These are phyloP conservation scores for Aphidius ervi DNA, from an alignment of 1,140 invertebrate species.

Conservation along the genomic window DNA sequence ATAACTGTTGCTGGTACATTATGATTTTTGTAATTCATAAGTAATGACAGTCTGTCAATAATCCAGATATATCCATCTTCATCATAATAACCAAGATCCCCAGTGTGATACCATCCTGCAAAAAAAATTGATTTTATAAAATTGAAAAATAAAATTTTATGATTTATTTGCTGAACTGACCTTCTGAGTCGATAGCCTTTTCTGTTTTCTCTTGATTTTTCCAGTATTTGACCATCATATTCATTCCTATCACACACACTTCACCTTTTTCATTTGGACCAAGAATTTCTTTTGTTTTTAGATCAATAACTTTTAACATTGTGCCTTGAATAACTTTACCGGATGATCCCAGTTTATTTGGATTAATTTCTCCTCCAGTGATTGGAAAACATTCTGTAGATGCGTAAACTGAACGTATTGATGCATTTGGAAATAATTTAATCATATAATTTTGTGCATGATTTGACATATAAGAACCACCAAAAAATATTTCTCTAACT, in stretches of 20 bases:
- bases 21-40: constrained; percentile 53
- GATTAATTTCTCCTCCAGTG: neutral
- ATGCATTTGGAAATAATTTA: constrained; percentile 21
- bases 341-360: constrained; percentile 18
- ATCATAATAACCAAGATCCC: constrained; percentile 49
- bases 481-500: constrained; percentile 24
- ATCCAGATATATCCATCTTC: constrained; percentile 49
- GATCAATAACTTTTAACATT: constrained; percentile 43
- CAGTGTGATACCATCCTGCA: constrained; percentile 21
- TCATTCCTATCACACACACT: constrained; percentile 43
- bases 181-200: constrained; percentile 54
- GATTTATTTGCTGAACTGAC: constrained; percentile 25
- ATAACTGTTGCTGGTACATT: constrained; percentile 47
- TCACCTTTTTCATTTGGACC: constrained; percentile 50
- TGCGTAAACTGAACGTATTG: constrained; percentile 30
- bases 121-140: neutral
- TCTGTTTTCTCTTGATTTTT: constrained; percentile 57
- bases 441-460: constrained; percentile 23
- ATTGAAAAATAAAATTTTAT: no score
- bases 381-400: constrained; percentile 31
- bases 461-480: constrained; percentile 39
- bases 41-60: constrained; percentile 58
- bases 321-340: constrained; percentile 27
- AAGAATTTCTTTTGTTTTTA: constrained; percentile 38
- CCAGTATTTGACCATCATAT: constrained; percentile 50